Evolutionary conservation across 92 coral and sea anemone genomes (phyloP).

Genomic region (Blastomussa wellsi): DNA sequence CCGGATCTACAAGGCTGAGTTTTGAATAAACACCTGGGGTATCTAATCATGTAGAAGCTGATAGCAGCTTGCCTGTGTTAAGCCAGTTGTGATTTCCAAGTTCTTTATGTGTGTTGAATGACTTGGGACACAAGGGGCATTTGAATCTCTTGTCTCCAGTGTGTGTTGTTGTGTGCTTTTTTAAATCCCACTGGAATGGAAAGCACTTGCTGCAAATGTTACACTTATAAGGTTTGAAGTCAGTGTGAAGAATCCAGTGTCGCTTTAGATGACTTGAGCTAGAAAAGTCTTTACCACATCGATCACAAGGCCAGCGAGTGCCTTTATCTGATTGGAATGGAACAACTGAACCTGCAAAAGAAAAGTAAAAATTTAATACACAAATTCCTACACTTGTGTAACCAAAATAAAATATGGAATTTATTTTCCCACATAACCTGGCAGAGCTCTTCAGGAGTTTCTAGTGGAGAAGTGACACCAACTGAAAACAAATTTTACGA

Average conservation of each 20-base stretch:
- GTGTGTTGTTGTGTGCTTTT: slow-evolving; percentile 71
- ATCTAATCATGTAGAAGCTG: too few relatives aligned
- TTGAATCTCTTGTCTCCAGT: slow-evolving; percentile 78
- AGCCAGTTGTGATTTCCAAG: slow-evolving; percentile 73
- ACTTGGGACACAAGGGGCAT: slow-evolving; percentile 66
- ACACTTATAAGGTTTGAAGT: slow-evolving; percentile 75
- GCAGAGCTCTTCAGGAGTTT: too few relatives aligned
- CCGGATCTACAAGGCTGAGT: too few relatives aligned
- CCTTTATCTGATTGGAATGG: slow-evolving; percentile 72
- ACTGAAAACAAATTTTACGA: too few relatives aligned
- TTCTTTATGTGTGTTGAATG: slow-evolving; percentile 71
- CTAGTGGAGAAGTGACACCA: too few relatives aligned
- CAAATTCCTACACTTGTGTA: too few relatives aligned
- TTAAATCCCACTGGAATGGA: slow-evolving; percentile 79
- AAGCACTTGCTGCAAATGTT: slow-evolving; percentile 58
- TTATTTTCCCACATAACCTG: too few relatives aligned
- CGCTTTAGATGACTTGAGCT: slow-evolving; percentile 73
- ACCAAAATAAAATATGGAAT: too few relatives aligned
- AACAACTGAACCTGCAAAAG: slow-evolving; percentile 48
- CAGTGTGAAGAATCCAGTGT: slow-evolving; percentile 83
- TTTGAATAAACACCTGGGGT: too few relatives aligned
- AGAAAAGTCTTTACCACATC: slow-evolving; percentile 74
- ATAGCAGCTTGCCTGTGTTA: slow-evolving; percentile 58
- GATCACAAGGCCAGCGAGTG: slow-evolving; percentile 77
- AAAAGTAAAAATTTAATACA: background rate